Evolutionary conservation across 2,113 vertebrate species (phyloP).

Genomic region (Platycercus adscitus): DNA sequence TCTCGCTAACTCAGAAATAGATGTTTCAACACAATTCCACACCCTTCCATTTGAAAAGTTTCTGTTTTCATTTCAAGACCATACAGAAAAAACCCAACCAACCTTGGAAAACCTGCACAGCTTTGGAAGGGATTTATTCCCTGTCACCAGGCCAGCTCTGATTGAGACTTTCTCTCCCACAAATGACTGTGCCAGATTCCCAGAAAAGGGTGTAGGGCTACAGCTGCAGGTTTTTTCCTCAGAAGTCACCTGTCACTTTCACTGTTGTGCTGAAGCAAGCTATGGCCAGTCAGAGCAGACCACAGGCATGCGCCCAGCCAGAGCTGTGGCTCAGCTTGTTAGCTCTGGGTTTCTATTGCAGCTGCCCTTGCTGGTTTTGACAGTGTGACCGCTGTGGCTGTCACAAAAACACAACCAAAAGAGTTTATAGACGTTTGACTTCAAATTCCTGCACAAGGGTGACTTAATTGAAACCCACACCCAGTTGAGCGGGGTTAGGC

Average conservation of each 20-base stretch:
- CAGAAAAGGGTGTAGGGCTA: neutral
- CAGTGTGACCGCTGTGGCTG: neutral
- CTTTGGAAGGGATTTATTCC: neutral
- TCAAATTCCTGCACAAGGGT: neutral
- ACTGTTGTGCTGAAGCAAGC: neutral
- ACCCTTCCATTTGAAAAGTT: slow-evolving; percentile 2
- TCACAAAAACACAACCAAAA: neutral
- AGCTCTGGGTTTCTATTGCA: neutral
- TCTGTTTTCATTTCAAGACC: slow-evolving; percentile 32
- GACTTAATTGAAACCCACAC: neutral
- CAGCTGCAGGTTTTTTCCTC: neutral
- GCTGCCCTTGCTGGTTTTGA: neutral
- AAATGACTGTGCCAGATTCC: neutral
- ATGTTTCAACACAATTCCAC: slow-evolving; percentile 52
- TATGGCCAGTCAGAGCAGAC: neutral
- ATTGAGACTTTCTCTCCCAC: neutral
- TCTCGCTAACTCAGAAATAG: slow-evolving; percentile 40
- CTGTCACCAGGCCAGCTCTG: neutral
- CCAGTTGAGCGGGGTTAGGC: neutral
- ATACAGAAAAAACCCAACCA: neutral
- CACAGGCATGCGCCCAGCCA: rapidly evolving
- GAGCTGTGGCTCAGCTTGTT: neutral
- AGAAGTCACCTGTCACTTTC: neutral
- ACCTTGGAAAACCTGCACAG: neutral
- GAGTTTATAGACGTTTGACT: neutral